Conservation (phyloP, 2,888 invertebrate genomes). For the Pristionchus mayeri region DNA sequence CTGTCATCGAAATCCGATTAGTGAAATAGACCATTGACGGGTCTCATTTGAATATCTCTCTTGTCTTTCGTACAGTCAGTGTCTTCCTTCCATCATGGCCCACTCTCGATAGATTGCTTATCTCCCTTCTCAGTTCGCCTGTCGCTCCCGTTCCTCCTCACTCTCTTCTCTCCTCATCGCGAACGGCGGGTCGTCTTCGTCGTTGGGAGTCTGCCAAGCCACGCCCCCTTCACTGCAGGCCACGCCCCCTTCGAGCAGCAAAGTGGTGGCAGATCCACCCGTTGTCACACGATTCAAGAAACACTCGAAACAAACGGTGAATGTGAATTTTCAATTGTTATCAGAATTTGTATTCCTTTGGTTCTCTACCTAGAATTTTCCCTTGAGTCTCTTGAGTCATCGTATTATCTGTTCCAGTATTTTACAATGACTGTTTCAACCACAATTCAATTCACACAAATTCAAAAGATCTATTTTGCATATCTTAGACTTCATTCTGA, state of each 20-base stretch:
- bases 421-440: too few species aligned
- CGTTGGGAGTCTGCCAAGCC: not conserved
- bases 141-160: slow-evolving; percentile 22
- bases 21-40: not conserved
- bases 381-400: too few species aligned
- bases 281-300: slow-evolving; percentile 39
- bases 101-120: not conserved
- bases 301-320: slow-evolving; percentile 14
- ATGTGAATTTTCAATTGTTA: not conserved
- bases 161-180: slow-evolving; percentile 40
- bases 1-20: slow-evolving; percentile 33
- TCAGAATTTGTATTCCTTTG: too few species aligned
- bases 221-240: slow-evolving; percentile 13
- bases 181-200: not conserved
- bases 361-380: too few species aligned
- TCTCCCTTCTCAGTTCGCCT: slow-evolving; percentile 22
- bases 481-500: too few species aligned
- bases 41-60: slow-evolving; percentile 15
- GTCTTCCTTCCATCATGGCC: not conserved
- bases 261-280: slow-evolving; percentile 8
- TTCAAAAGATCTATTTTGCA: too few species aligned
- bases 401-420: too few species aligned
- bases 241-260: slow-evolving; percentile 15
- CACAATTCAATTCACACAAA: too few species aligned
- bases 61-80: not conserved